Conservation (phyloP, 2,888 invertebrate species). For the Perizoma flavofasciatum region DNA sequence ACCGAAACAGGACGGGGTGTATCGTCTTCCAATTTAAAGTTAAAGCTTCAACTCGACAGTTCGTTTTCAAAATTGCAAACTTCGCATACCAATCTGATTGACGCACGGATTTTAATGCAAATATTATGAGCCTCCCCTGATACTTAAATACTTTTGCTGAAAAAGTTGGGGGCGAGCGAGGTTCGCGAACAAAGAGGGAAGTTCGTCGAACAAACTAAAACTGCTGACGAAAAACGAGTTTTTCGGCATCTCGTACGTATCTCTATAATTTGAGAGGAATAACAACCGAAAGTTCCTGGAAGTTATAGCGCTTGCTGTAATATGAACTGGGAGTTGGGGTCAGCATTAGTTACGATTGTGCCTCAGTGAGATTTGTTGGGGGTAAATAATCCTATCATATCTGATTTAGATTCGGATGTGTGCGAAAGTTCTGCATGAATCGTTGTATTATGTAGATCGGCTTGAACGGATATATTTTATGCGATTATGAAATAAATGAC, state of each 20-base stretch:
- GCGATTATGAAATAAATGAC: not conserved
- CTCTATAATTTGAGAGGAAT: conserved; percentile 32
- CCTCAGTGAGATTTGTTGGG: conserved; percentile 21
- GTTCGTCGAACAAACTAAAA: conserved; percentile 59
- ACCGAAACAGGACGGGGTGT: conserved; percentile 42
- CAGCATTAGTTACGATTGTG: conserved; percentile 26
- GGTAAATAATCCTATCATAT: conserved; percentile 22
- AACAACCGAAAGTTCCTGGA: conserved; percentile 22
- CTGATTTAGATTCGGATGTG: conserved; percentile 10
- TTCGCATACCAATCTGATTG: conserved; percentile 34
- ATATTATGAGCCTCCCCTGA: conserved; percentile 34
- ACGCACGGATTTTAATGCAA: conserved; percentile 27
- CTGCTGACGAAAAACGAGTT: conserved; percentile 60
- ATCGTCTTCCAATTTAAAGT: conserved; percentile 27
- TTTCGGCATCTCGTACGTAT: conserved; percentile 44
- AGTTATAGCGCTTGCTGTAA: conserved; percentile 23
- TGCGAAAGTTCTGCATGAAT: conserved; percentile 10
- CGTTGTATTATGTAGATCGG: conserved; percentile 9
- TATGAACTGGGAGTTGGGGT: conserved; percentile 27
- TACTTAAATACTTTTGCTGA: conserved; percentile 49
- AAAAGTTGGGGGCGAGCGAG: conserved; percentile 49
- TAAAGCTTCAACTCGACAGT: conserved; percentile 27
- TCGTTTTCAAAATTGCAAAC: conserved; percentile 32
- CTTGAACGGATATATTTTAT: conserved; percentile 1
- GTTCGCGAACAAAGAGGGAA: conserved; percentile 59